phyloP scores from a whole-genome alignment of 2,113 vertebrate genomes.

The Protomyctophum bolini region DNA sequence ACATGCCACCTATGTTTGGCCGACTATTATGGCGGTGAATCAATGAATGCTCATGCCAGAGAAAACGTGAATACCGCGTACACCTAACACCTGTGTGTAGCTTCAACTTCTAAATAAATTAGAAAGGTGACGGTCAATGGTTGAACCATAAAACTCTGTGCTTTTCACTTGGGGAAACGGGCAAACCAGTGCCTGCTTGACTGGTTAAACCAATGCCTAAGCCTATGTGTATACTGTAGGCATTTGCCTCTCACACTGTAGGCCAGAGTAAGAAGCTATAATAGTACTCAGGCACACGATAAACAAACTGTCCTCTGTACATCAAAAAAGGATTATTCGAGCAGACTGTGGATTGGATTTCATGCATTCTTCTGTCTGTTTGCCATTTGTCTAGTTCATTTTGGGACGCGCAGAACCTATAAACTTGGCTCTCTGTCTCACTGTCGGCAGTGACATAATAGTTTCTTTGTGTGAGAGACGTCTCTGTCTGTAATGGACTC shows the following conservation, averaged over 20 bases:
- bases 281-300: neutral
- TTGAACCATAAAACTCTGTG: too few relatives aligned
- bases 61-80: neutral
- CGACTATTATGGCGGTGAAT: neutral
- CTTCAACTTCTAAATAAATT: too few relatives aligned
- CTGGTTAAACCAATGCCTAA: too few relatives aligned
- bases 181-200: too few relatives aligned
- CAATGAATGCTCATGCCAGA: neutral
- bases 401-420: neutral
- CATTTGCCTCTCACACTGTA: too few relatives aligned
- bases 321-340: too few relatives aligned
- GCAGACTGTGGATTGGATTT: neutral
- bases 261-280: too few relatives aligned
- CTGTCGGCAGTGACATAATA: conserved; percentile 8
- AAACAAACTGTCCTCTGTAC: neutral
- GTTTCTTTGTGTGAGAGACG: conserved; percentile 39
- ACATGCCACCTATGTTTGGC: neutral
- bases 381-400: neutral
- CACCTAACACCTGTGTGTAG: neutral
- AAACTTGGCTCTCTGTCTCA: neutral
- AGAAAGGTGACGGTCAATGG: too few relatives aligned
- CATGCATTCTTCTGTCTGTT: neutral
- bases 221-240: too few relatives aligned
- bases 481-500: conserved; percentile 3
- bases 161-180: too few relatives aligned